A percentile compares a stretch with the other conserved stretches of the same genome.
phyloP scores from a whole-genome alignment of 2,113 vertebrate species.

The Tyto alba region DNA sequence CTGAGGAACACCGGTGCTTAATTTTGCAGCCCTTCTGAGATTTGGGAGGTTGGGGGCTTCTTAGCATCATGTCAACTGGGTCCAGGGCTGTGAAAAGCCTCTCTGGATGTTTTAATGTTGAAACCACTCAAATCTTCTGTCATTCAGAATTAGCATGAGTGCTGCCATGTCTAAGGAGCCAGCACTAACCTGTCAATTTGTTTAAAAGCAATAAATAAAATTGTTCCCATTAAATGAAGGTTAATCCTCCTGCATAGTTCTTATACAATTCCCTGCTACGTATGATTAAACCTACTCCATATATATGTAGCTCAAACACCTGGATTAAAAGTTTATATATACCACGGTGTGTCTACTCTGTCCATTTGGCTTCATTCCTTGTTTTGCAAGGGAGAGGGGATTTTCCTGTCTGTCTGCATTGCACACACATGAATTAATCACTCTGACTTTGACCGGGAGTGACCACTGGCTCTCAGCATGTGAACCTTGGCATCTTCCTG shows the following conservation, averaged over 20 bases:
- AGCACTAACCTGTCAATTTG: not conserved
- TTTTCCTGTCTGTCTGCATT: not conserved
- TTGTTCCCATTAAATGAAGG: slow-evolving; percentile 25
- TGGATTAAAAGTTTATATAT: not conserved
- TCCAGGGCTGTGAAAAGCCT: not conserved
- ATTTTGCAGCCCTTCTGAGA: not conserved
- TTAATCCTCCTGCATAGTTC: slow-evolving; percentile 17
- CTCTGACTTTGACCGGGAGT: not conserved
- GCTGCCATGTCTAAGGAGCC: not conserved
- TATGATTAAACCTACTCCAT: not conserved
- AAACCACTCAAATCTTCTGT: slow-evolving; percentile 34
- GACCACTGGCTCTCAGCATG: fast-evolving
- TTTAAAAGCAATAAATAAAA: slow-evolving; percentile 51
- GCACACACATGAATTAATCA: not conserved
- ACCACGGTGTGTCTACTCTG: not conserved
- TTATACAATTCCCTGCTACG: not conserved
- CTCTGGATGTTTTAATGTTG: not conserved
- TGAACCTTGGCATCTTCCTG: not conserved
- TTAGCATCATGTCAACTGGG: not conserved
- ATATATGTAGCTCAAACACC: not conserved
- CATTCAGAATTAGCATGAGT: slow-evolving; percentile 37
- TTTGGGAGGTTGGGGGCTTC: not conserved
- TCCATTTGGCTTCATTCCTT: not conserved
- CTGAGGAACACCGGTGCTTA: not conserved
- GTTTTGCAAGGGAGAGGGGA: not conserved